A percentile compares a stretch with the other conserved stretches of the same genome.
Evolutionary conservation across 2,797 vertebrate genomes (phyloP).

Genomic region (Poecilia wingei): DNA sequence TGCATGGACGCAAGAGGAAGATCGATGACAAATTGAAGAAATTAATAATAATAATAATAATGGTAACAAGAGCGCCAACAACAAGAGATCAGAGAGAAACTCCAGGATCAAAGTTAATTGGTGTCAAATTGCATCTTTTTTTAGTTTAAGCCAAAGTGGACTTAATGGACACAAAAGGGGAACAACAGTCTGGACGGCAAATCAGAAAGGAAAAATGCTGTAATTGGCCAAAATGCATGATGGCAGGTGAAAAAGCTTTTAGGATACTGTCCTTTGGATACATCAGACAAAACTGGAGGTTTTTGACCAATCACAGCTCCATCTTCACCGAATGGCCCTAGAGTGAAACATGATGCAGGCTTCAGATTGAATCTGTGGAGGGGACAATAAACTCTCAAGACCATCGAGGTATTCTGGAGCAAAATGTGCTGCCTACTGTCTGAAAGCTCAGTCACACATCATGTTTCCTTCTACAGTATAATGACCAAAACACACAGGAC

Average conservation of each 20-base stretch:
- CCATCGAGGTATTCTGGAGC: neutral
- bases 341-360: neutral
- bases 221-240: neutral
- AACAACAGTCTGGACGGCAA: neutral
- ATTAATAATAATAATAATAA: neutral
- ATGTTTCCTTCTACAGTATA: neutral
- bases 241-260: neutral
- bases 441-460: neutral
- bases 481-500: neutral
- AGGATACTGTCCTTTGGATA: neutral
- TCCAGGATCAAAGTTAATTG: neutral
- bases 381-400: neutral
- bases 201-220: neutral
- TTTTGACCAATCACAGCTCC: neutral
- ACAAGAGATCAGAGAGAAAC: neutral
- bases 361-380: neutral
- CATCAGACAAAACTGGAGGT: neutral
- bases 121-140: neutral
- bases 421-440: neutral
- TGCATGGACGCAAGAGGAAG: neutral
- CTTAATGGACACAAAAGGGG: neutral
- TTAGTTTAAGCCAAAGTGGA: neutral
- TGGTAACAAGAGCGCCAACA: neutral
- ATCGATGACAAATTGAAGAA: neutral
- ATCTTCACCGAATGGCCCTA: neutral